Evolutionary conservation across 2,113 vertebrate genomes (phyloP).

Genomic region (Paramisgurnus dabryanus): DNA sequence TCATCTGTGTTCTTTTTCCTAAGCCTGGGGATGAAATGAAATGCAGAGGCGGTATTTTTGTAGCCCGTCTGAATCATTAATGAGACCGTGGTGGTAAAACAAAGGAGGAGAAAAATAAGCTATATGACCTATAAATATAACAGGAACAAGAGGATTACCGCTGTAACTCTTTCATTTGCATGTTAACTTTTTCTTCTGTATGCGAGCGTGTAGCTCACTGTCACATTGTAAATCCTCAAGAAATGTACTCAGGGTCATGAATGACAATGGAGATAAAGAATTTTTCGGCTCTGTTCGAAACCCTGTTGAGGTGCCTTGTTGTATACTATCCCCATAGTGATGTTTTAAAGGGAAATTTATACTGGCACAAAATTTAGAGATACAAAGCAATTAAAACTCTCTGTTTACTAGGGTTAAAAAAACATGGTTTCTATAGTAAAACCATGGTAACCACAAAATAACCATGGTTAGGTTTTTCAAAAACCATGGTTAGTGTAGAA

Average conservation of each 20-base stretch:
- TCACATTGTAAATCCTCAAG: not conserved
- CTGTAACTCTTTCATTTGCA: not conserved
- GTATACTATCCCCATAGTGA: too few relatives aligned
- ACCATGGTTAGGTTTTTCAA: too few relatives aligned
- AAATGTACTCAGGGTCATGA: not conserved
- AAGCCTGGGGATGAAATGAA: constrained; percentile 22
- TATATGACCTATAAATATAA: constrained; percentile 38
- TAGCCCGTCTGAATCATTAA: constrained; percentile 22
- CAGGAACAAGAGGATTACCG: constrained; percentile 10
- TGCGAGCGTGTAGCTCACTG: not conserved
- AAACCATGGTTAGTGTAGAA: too few relatives aligned
- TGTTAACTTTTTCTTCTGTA: not conserved
- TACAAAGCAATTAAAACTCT: too few relatives aligned
- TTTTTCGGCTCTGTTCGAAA: too few relatives aligned
- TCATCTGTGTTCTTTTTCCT: constrained; percentile 8
- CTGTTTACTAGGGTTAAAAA: too few relatives aligned
- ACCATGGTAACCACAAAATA: too few relatives aligned
- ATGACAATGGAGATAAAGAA: not conserved
- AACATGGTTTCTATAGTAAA: too few relatives aligned
- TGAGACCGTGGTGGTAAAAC: not conserved
- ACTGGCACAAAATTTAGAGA: too few relatives aligned
- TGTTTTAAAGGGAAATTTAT: too few relatives aligned
- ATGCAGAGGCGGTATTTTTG: constrained; percentile 19
- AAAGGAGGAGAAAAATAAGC: constrained; percentile 13
- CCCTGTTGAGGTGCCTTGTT: too few relatives aligned